A percentile compares a stretch with the other conserved stretches of the same genome.
Evolutionary conservation across 1,140 invertebrate genomes (phyloP).

Genomic region (Olivierus martensii): DNA sequence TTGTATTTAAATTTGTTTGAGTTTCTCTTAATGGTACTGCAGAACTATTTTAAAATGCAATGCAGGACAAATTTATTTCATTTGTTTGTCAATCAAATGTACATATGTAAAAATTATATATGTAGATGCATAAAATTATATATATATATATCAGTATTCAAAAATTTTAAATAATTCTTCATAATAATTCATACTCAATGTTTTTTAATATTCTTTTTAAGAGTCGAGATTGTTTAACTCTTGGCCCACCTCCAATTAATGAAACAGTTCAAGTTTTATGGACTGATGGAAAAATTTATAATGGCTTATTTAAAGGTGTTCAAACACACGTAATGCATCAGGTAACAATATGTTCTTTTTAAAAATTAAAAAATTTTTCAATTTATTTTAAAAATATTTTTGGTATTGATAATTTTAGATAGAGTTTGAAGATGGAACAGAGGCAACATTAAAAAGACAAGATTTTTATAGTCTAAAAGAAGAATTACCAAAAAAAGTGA

Average conservation of each 20-base stretch:
- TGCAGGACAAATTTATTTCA: too few species aligned
- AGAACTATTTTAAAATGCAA: too few species aligned
- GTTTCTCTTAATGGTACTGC: too few species aligned
- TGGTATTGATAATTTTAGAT: slow-evolving; percentile 17
- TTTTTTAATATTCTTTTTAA: slow-evolving; percentile 1
- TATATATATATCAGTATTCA: too few species aligned
- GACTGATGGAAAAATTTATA: slow-evolving; percentile 43
- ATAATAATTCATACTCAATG: neutral
- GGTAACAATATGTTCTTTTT: neutral
- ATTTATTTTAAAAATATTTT: neutral
- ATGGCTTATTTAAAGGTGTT: slow-evolving; percentile 41
- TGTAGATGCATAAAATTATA: too few species aligned
- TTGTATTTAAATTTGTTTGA: too few species aligned
- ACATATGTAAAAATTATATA: too few species aligned
- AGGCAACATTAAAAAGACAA: slow-evolving; percentile 25
- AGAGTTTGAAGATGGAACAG: slow-evolving; percentile 33
- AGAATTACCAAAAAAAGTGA: slow-evolving; percentile 33
- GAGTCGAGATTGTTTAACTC: neutral
- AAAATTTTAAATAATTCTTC: too few species aligned
- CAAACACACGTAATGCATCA: slow-evolving; percentile 36
- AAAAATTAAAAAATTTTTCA: too few species aligned
- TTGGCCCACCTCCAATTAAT: slow-evolving; percentile 32
- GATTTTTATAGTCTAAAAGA: slow-evolving; percentile 31
- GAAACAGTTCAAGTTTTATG: slow-evolving; percentile 40
- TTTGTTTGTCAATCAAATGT: too few species aligned